These are phyloP conservation scores for Elephantulus edwardii DNA, from an alignment of 2,113 vertebrate species.

Conservation along the genomic window DNA sequence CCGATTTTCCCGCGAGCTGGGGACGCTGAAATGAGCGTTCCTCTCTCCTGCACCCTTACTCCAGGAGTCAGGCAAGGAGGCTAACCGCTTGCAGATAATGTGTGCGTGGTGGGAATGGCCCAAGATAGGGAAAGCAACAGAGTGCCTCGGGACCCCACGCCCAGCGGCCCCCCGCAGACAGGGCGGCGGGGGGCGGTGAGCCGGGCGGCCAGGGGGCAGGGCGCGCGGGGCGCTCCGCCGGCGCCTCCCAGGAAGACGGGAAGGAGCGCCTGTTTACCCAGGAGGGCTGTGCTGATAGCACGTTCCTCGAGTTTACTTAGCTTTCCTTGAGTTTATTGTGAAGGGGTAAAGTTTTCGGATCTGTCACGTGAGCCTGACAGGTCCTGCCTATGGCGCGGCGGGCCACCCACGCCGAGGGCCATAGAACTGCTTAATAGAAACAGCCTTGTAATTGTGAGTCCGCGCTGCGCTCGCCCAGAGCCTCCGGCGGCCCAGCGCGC, in stretches of 20 bases:
- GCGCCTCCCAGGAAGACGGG: slow-evolving; percentile 69
- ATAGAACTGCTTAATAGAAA: slow-evolving; percentile 91
- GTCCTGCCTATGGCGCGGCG: slow-evolving; percentile 89
- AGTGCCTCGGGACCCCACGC: not conserved
- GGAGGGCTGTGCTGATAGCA: slow-evolving; percentile 78
- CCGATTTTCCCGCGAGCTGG: not conserved
- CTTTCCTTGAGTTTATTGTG: slow-evolving; percentile 85
- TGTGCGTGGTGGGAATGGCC: not conserved
- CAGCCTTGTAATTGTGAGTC: slow-evolving; percentile 90
- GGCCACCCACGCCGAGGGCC: slow-evolving; percentile 92
- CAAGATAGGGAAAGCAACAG: slow-evolving; percentile 1
- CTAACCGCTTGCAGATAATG: slow-evolving; percentile 14
- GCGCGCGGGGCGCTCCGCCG: slow-evolving; percentile 34
- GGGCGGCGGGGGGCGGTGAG: slow-evolving; percentile 1
- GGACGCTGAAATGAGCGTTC: not conserved
- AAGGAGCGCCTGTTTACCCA: slow-evolving; percentile 79
- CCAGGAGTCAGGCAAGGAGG: not conserved
- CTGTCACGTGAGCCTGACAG: slow-evolving; percentile 89
- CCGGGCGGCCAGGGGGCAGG: not conserved
- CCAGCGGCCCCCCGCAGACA: not conserved
- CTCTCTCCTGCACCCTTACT: not conserved
- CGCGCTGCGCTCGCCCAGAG: slow-evolving; percentile 87
- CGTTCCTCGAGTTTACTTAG: slow-evolving; percentile 77
- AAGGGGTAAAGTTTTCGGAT: slow-evolving; percentile 80
- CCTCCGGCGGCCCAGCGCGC: slow-evolving; percentile 84